Conservation (phyloP, 2,797 vertebrate genomes). For the Hephaestus fuliginosus region DNA sequence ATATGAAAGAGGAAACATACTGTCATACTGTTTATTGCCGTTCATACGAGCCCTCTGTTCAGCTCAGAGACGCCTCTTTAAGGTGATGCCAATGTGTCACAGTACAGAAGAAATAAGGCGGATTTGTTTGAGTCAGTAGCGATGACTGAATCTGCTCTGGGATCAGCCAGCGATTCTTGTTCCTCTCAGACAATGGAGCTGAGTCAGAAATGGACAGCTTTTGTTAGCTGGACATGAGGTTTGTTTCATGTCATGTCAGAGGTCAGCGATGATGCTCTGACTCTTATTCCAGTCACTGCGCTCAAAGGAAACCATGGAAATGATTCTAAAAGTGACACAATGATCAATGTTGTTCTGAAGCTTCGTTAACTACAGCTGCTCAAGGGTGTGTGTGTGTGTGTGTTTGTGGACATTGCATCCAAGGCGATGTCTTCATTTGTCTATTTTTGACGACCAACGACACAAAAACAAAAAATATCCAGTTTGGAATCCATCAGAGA, state of each 20-base stretch:
- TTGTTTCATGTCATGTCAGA: conserved; percentile 1
- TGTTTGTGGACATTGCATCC: background rate
- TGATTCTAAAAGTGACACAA: conserved; percentile 8
- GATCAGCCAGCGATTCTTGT: background rate
- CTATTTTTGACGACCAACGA: background rate
- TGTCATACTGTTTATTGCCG: too few species aligned
- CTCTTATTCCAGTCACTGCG: conserved; percentile 9
- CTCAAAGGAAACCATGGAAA: conserved; percentile 19
- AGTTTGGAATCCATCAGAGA: background rate
- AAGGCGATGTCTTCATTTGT: background rate
- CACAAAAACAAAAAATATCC: background rate
- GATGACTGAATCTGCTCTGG: background rate
- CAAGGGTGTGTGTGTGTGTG: background rate
- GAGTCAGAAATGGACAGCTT: conserved; percentile 34
- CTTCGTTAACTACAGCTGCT: background rate
- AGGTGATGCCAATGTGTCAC: background rate
- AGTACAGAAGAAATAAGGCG: background rate
- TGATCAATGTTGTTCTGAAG: background rate
- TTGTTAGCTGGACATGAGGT: conserved; percentile 16
- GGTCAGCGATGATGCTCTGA: conserved; percentile 18
- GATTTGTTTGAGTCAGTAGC: background rate
- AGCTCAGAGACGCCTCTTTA: too few species aligned
- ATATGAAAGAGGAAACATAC: too few species aligned
- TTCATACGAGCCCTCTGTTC: too few species aligned
- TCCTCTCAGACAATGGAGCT: conserved; percentile 27